Percentiles rank a stretch among this genome's conserved stretches.
phyloP scores from a whole-genome alignment of 2,888 invertebrate genomes.

The Eretmocerus hayati region DNA sequence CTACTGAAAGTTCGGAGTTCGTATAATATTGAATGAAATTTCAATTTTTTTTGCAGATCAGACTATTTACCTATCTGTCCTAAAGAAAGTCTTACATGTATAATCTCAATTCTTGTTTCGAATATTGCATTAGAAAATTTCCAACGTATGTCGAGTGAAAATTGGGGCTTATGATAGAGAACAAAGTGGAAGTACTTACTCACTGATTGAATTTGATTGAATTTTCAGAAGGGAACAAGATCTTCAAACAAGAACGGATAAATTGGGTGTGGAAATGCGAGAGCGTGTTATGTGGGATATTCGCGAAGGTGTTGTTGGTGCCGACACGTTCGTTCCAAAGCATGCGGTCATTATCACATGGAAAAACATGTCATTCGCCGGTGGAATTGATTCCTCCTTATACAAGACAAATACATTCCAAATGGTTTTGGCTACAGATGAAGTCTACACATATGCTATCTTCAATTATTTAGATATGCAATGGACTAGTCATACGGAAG shows the following conservation, averaged over 20 bases:
- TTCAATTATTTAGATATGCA: conserved; percentile 88
- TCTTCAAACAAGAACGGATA: conserved; percentile 66
- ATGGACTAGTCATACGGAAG: conserved; percentile 88
- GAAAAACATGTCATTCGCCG: conserved; percentile 92
- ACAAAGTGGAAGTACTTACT: too few relatives aligned
- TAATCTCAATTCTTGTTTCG: too few relatives aligned
- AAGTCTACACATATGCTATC: conserved; percentile 88
- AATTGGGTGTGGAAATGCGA: conserved; percentile 77
- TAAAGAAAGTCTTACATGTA: too few relatives aligned
- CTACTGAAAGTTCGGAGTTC: too few relatives aligned
- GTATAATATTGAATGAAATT: too few relatives aligned
- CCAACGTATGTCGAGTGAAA: too few relatives aligned
- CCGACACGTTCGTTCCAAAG: conserved; percentile 84
- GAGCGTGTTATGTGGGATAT: conserved; percentile 85
- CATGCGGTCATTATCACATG: conserved; percentile 88
- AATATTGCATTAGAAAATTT: too few relatives aligned
- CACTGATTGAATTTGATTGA: too few relatives aligned
- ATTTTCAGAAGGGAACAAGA: conserved; percentile 66
- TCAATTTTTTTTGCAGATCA: too few relatives aligned
- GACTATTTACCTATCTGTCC: too few relatives aligned
- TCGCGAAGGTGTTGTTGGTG: conserved; percentile 82
- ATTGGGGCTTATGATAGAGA: too few relatives aligned
- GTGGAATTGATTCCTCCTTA: conserved; percentile 76
- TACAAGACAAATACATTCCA: conserved; percentile 93
- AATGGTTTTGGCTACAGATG: conserved; percentile 86